Evolutionary conservation across 2,113 vertebrate genomes (phyloP).

Genomic region (Haemorhous mexicanus): DNA sequence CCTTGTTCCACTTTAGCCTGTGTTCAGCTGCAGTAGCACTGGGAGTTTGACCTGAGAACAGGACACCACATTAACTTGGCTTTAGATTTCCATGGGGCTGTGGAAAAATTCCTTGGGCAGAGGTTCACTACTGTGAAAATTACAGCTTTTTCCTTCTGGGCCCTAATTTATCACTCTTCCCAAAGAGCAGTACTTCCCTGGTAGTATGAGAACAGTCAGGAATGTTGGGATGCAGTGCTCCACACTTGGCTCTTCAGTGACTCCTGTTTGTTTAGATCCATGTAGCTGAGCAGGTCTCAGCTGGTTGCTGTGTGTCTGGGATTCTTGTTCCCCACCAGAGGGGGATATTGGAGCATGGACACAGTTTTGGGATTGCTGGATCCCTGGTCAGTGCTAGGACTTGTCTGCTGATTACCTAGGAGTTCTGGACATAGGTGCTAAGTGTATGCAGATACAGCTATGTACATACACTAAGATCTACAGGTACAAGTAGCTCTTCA

Average conservation of each 20-base stretch:
- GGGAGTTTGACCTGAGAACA: fast-evolving
- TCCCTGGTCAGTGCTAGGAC: neutral
- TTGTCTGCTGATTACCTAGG: neutral
- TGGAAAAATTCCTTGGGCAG: neutral
- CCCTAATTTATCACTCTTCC: neutral
- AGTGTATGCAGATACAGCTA: neutral
- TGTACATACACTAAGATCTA: neutral
- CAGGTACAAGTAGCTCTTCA: neutral
- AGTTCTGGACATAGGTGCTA: neutral
- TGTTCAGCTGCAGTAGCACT: neutral
- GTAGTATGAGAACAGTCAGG: neutral
- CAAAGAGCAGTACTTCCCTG: neutral
- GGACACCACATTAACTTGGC: neutral
- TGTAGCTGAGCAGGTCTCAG: neutral
- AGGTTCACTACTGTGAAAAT: neutral
- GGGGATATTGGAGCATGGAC: neutral
- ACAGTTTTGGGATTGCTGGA: neutral
- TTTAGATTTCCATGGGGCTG: neutral
- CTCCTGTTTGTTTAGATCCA: neutral
- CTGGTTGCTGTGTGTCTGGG: neutral
- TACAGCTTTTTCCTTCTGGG: neutral
- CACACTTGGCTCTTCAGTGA: fast-evolving
- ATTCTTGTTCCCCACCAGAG: neutral
- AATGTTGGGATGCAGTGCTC: neutral
- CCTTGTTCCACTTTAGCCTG: neutral